A percentile compares a stretch with the other conserved stretches of the same genome.
Conservation (phyloP, 1,140 invertebrate species). For the Aphidius gifuensis region DNA sequence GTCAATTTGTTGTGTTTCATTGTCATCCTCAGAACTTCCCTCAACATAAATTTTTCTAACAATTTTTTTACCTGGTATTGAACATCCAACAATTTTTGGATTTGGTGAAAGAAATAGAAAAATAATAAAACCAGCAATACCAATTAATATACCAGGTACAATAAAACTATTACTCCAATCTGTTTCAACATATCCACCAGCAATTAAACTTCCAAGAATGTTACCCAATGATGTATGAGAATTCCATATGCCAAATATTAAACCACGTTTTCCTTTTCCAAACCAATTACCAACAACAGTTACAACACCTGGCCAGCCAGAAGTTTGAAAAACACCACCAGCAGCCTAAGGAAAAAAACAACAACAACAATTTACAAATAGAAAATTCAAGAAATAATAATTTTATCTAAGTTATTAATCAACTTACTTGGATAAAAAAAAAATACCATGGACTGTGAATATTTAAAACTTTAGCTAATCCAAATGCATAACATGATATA, state of each 20-base stretch:
- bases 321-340: constrained; percentile 84
- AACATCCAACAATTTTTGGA: constrained; percentile 70
- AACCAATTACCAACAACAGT: constrained; percentile 94
- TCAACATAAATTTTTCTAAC: constrained; percentile 46
- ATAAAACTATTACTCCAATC: constrained; percentile 93
- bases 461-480: constrained; percentile 75
- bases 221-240: constrained; percentile 95
- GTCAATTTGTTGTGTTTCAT: constrained; percentile 27
- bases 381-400: constrained; percentile 5
- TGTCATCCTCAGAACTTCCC: constrained; percentile 30
- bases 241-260: constrained; percentile 96
- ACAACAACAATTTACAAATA: constrained; percentile 18
- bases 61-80: constrained; percentile 46
- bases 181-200: constrained; percentile 77
- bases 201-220: constrained; percentile 82
- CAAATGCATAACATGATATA: constrained; percentile 85
- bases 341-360: constrained; percentile 59
- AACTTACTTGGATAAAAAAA: constrained; percentile 75
- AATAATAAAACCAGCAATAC: constrained; percentile 69
- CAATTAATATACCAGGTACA: constrained; percentile 86
- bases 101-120: constrained; percentile 84
- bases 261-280: constrained; percentile 83
- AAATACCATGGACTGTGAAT: constrained; percentile 87
- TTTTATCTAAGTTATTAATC: background rate
- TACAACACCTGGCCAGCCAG: constrained; percentile 92